Percentiles rank a stretch among this genome's conserved stretches.
These are phyloP conservation scores for Amblyraja radiata DNA, from an alignment of 2,797 vertebrate genomes.

Conservation along the genomic window DNA sequence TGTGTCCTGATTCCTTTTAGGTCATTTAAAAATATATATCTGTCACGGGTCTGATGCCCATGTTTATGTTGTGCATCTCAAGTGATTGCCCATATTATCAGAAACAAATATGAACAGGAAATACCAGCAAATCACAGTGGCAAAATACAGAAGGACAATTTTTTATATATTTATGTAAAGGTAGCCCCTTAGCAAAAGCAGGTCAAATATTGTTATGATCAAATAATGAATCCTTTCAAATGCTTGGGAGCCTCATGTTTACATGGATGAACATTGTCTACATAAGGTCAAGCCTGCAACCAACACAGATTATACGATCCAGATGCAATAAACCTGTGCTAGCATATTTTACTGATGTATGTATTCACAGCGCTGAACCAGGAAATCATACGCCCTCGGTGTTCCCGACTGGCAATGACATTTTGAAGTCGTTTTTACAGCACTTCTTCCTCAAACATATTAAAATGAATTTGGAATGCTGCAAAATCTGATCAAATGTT, in stretches of 20 bases:
- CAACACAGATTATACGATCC: conserved; percentile 3
- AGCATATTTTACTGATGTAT: background rate
- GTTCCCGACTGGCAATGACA: background rate
- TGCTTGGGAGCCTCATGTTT: conserved; percentile 20
- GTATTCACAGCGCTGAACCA: background rate
- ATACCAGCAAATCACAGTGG: too few relatives aligned
- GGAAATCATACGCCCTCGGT: background rate
- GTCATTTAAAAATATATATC: background rate
- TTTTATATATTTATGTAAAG: background rate
- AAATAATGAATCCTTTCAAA: background rate
- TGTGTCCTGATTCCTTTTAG: background rate
- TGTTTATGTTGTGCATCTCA: background rate
- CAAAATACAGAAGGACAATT: background rate
- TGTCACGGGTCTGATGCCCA: background rate
- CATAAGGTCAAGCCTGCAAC: conserved; percentile 12
- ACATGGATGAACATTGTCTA: background rate
- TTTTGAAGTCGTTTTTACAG: background rate
- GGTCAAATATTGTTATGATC: conserved; percentile 11
- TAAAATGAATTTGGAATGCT: conserved; percentile 8
- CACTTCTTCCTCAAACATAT: background rate
- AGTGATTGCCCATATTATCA: background rate
- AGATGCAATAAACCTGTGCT: background rate
- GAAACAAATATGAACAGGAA: background rate
- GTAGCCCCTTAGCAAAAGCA: background rate
- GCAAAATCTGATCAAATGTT: background rate